Evolutionary conservation across 2,113 vertebrate genomes (phyloP).

Genomic region (Phaethon lepturus): DNA sequence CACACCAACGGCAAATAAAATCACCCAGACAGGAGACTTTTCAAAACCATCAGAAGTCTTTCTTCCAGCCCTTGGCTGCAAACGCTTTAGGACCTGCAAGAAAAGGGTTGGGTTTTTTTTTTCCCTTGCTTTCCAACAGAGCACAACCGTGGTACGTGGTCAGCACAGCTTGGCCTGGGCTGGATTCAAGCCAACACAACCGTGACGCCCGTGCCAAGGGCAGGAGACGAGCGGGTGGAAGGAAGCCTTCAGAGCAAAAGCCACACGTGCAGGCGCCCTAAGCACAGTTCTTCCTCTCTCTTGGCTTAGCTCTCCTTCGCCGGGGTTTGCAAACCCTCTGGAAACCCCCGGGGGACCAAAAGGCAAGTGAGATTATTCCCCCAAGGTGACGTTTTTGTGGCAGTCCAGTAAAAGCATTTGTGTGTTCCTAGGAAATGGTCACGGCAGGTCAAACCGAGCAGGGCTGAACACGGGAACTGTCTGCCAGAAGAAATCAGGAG

Average conservation of each 20-base stretch:
- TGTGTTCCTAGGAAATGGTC: not conserved
- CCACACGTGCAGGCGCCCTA: not conserved
- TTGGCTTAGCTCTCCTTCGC: not conserved
- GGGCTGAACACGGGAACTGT: not conserved
- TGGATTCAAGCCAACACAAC: not conserved
- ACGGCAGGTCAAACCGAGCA: not conserved
- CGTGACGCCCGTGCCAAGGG: not conserved
- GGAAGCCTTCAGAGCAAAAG: not conserved
- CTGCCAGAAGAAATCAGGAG: not conserved
- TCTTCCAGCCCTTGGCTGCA: not conserved
- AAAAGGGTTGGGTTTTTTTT: not conserved
- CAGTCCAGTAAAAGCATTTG: not conserved
- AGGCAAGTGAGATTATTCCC: not conserved
- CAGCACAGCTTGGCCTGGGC: not conserved
- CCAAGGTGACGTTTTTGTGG: not conserved
- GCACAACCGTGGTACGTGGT: accelerated
- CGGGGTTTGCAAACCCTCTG: not conserved
- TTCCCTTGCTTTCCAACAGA: not conserved
- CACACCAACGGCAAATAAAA: not conserved
- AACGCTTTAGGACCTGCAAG: not conserved
- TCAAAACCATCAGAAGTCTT: not conserved
- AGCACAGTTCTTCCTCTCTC: not conserved
- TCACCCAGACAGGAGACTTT: not conserved
- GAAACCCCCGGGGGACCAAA: not conserved
- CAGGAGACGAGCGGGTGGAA: not conserved